phyloP scores from a whole-genome alignment of 2,113 vertebrate species.

The Lophochroa leadbeateri region DNA sequence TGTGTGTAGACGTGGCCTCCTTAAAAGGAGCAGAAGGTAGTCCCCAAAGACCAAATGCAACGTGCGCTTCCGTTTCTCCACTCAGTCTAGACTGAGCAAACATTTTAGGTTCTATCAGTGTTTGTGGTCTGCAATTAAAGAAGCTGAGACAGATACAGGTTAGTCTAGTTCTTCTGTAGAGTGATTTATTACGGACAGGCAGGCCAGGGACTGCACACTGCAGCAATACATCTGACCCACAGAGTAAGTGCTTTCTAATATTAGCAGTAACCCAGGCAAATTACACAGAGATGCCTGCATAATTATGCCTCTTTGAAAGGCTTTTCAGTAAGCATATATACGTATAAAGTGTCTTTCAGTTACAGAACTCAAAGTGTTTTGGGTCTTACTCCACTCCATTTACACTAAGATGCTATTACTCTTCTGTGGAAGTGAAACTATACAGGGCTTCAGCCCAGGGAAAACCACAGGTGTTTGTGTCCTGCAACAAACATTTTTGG shows the following conservation, averaged over 20 bases:
- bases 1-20: not conserved
- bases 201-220: not conserved
- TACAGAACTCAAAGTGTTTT: not conserved
- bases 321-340: not conserved
- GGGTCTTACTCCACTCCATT: not conserved
- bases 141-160: not conserved
- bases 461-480: not conserved
- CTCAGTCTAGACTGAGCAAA: conserved; percentile 40
- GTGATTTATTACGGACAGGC: not conserved
- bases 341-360: conserved; percentile 6
- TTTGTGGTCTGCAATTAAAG: conserved; percentile 5
- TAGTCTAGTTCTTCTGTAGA: not conserved
- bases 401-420: not conserved
- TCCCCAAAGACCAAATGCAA: not conserved
- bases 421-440: not conserved
- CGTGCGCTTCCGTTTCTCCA: not conserved
- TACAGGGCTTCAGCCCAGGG: not conserved
- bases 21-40: not conserved
- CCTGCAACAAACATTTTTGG: not conserved
- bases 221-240: not conserved
- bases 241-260: conserved; percentile 32
- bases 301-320: conserved; percentile 18
- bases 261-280: not conserved
- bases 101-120: conserved; percentile 5
- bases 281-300: not conserved